Evolutionary conservation across 2,888 invertebrate species (phyloP).

Genomic region (Athripsodes cinereus): DNA sequence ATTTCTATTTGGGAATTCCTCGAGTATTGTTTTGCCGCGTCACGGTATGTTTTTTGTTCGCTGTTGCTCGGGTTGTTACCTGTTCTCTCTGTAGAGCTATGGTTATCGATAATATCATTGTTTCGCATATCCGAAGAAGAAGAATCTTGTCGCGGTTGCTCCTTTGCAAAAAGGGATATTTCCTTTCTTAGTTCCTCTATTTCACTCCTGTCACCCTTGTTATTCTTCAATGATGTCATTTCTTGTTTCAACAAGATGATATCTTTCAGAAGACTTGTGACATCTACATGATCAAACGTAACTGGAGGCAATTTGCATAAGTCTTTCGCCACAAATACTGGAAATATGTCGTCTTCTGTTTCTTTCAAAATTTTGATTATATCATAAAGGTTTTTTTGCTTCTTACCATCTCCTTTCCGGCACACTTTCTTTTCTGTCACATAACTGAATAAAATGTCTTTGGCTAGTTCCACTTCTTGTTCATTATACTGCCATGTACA

Average conservation of each 20-base stretch:
- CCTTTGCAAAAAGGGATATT: too few species aligned
- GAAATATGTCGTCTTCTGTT: not conserved
- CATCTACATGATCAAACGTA: too few species aligned
- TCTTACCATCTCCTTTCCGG: too few species aligned
- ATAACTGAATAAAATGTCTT: not conserved
- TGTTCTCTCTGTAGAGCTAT: not conserved
- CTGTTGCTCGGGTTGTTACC: not conserved
- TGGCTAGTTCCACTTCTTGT: not conserved
- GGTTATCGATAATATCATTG: too few species aligned
- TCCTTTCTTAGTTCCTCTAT: not conserved
- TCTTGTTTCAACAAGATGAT: not conserved
- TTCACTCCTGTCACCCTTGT: not conserved
- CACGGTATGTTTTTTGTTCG: not conserved
- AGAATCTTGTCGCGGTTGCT: too few species aligned
- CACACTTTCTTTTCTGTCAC: not conserved
- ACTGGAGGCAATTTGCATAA: not conserved
- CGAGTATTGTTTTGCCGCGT: not conserved
- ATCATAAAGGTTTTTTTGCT: not conserved
- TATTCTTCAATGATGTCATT: not conserved
- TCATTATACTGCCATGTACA: not conserved
- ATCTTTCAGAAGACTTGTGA: not conserved
- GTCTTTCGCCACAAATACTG: not conserved
- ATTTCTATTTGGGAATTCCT: not conserved
- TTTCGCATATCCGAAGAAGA: too few species aligned
- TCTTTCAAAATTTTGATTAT: not conserved